Evolutionary conservation across 2,113 vertebrate genomes (phyloP), one percentile per base, ranked within the genome.

Genomic region (Eubucco bourcierii): DNA sequence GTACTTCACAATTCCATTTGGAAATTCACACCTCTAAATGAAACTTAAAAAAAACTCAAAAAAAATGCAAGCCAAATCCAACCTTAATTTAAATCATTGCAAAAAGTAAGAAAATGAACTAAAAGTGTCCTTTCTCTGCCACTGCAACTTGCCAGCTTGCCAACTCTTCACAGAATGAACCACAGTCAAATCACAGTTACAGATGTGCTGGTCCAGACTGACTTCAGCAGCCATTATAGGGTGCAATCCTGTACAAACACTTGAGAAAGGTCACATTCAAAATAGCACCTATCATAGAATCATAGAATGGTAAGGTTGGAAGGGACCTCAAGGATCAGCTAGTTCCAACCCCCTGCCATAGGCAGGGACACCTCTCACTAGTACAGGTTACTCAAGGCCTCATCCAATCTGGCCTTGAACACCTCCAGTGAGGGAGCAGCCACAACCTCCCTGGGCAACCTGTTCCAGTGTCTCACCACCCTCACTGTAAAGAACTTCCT

Each of bases 1-100:
- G 12, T 39, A 93, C 94, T 80, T 60, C 64, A 91, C 79, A 93
- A 91, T 52, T 64, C 31, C 56, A 56, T 79, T 73, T 91, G 27
- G 55, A 76, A 94, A 93, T 72, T 84, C 88, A 76, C 67, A 81
- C 39, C 60, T 79, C 44, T 20, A 52, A 55, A 74, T 27, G 18
- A 59, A 80, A 72, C 66, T 82, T 68, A 52, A 34, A 60, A 25
- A 52, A 50, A n/a, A n/a, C n/a, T n/a, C n/a, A n/a, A n/a, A n/a
- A 50, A 52, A 52, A 13, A 24, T 65, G 81, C 78, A 75, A 87
- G 58, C 21, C 46, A 86, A 84, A 84, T n/a, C 4, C 55, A 87
- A 92, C 41, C 37, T 88, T 94, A 84, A 37, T 88, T 81, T 33
- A 95, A 88, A 86, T 63, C 44, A 50, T 2, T 79, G 28, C 12